phyloP scores from a whole-genome alignment of 2,888 invertebrate species.

The Abrostola tripartita region DNA sequence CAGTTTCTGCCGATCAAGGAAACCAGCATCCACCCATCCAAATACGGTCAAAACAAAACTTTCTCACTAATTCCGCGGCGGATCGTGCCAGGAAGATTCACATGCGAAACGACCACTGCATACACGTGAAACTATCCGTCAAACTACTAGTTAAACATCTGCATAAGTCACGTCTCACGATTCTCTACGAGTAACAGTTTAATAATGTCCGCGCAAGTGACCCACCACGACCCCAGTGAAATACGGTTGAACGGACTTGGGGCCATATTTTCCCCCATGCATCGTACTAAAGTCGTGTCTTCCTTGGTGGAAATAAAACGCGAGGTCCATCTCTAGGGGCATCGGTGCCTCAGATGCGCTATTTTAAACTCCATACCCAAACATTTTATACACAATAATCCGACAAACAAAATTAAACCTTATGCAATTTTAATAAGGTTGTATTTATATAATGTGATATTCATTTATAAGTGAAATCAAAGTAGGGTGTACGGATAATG shows the following conservation, averaged over 20 bases:
- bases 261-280: constrained; percentile 87
- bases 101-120: constrained; percentile 83
- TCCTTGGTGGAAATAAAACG: constrained; percentile 88
- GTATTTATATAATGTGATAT: constrained; percentile 27
- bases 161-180: constrained; percentile 88
- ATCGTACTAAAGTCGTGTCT: constrained; percentile 87
- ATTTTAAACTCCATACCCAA: constrained; percentile 66
- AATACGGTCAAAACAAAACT: constrained; percentile 70
- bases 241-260: constrained; percentile 86
- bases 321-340: constrained; percentile 87
- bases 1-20: constrained; percentile 14
- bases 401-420: constrained; percentile 31
- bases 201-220: constrained; percentile 86
- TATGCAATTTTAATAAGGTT: constrained; percentile 2
- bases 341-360: constrained; percentile 87
- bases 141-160: constrained; percentile 86
- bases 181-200: constrained; percentile 85
- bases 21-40: constrained; percentile 47
- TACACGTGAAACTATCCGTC: constrained; percentile 86
- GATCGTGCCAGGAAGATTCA: constrained; percentile 83
- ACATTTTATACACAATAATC: constrained; percentile 54
- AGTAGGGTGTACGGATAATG: constrained; percentile 77
- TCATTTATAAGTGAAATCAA: constrained; percentile 60
- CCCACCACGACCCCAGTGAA: constrained; percentile 83
- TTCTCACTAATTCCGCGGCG: constrained; percentile 80